Evolutionary conservation across 2,888 invertebrate genomes (phyloP), one percentile per base, ranked within the genome.

Genomic region (Philhelius pedissequus): DNA sequence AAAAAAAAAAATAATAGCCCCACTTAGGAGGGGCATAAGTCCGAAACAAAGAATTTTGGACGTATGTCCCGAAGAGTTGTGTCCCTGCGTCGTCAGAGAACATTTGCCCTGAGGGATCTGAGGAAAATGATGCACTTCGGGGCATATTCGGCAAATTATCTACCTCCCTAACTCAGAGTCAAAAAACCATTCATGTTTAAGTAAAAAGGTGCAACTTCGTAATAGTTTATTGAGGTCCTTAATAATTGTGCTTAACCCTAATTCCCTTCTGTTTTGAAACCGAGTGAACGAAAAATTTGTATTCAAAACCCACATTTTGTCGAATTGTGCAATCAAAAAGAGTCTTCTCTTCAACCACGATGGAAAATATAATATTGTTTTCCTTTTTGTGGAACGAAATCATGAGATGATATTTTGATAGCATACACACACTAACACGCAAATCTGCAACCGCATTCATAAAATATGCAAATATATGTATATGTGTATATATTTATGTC

Each of bases 391-490:
- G 56, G 70, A 76, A 66, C 60, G 54, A 69, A 43, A 66, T 66
- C 43, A 76, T 77, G 58, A 77, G 43, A 52, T 66, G 66, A 71
- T 66, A 52, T 71, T 81, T 60, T 60, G 52, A 77, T 54, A 52
- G 15, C 38, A 52, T 60, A 79, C 54, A 13, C 30, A 18, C 11
- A 68, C n/a, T n/a, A 7, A 22, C 11, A 35, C 32, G 30, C 22
- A 52, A 32, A 74, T 79, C 66, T 58, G 78, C 71, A 78, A 38
- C 64, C 58, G 69, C 83, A 74, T 75, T 70, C 66, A 77, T 75
- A 75, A 70, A 75, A 74, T 79, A 83, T 79, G 83, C 83, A 79
- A 83, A 83, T 84, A 79, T n/a, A n/a, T n/a, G n/a, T n/a, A n/a
- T n/a, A n/a, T n/a, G n/a, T n/a, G n/a, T n/a, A n/a, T n/a, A n/a